Evolutionary conservation across 2,888 invertebrate species (phyloP).

Genomic region (Pristionchus japonicus): DNA sequence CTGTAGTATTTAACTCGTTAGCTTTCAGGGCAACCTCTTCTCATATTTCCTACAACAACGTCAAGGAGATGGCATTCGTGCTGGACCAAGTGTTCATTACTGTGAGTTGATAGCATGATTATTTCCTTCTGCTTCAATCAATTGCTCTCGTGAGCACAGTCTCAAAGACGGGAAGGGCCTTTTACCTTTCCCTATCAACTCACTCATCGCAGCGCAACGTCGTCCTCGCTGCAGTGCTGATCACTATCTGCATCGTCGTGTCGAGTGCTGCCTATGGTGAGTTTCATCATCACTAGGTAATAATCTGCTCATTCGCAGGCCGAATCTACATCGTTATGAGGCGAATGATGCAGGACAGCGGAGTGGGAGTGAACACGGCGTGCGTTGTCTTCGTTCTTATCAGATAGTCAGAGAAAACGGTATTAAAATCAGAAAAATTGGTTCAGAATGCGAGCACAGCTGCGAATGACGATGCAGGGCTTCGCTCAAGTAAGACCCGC

Average conservation of each 20-base stretch:
- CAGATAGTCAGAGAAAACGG: not conserved
- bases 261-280: not conserved
- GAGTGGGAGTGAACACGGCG: not conserved
- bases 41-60: not conserved
- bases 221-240: not conserved
- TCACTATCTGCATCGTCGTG: not conserved
- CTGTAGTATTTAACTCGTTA: not conserved
- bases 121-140: not conserved
- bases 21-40: not conserved
- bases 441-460: slow-evolving; percentile 13
- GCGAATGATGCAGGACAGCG: not conserved
- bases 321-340: slow-evolving; percentile 34
- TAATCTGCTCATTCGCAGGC: not conserved
- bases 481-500: not conserved
- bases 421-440: not conserved
- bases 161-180: too few relatives aligned
- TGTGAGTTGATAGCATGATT: not conserved
- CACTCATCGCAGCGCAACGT: slow-evolving; percentile 21
- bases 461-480: slow-evolving; percentile 20
- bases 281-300: too few relatives aligned
- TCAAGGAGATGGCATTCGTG: not conserved
- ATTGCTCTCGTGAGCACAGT: not conserved
- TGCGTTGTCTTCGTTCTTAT: not conserved
- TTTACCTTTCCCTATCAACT: too few relatives aligned
- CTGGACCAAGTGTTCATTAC: not conserved